Evolutionary conservation across 2,888 invertebrate species (phyloP).

Genomic region (Aradus depressus): DNA sequence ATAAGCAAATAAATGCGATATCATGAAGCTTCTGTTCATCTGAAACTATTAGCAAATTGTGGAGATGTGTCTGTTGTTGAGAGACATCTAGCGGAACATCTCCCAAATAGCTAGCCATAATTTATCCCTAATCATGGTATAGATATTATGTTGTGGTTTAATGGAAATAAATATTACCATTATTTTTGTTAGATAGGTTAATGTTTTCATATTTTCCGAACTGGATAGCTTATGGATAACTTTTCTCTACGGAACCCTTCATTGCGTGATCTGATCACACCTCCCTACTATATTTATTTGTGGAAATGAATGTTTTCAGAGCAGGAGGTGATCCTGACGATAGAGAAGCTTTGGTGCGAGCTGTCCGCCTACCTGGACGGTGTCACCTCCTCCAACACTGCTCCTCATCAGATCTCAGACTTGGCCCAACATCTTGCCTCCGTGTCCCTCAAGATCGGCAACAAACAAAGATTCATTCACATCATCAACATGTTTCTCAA

Average conservation of each 20-base stretch:
- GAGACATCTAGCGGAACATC: too few relatives aligned
- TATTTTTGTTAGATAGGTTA: neutral
- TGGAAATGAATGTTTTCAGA: conserved; percentile 20
- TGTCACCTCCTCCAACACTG: conserved; percentile 19
- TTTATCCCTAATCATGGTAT: too few relatives aligned
- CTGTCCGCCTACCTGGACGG: conserved; percentile 30
- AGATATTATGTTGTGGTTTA: too few relatives aligned
- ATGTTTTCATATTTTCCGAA: neutral
- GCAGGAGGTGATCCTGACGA: conserved; percentile 25
- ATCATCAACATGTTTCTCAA: conserved; percentile 28
- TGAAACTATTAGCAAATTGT: too few relatives aligned
- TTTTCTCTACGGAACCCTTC: too few relatives aligned
- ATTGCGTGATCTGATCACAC: neutral
- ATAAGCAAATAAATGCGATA: too few relatives aligned
- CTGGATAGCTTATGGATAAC: neutral
- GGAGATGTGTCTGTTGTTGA: too few relatives aligned
- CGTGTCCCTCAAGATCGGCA: conserved; percentile 24
- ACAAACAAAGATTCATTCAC: conserved; percentile 25
- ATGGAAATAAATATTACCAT: too few relatives aligned
- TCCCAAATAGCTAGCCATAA: too few relatives aligned
- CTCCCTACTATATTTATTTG: neutral
- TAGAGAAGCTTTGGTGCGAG: conserved; percentile 31
- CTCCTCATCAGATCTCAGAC: conserved; percentile 30
- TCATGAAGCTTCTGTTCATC: too few relatives aligned
- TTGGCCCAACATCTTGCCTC: conserved; percentile 30